phyloP scores from a whole-genome alignment of 2,888 invertebrate species.

The Athetis lepigone region DNA sequence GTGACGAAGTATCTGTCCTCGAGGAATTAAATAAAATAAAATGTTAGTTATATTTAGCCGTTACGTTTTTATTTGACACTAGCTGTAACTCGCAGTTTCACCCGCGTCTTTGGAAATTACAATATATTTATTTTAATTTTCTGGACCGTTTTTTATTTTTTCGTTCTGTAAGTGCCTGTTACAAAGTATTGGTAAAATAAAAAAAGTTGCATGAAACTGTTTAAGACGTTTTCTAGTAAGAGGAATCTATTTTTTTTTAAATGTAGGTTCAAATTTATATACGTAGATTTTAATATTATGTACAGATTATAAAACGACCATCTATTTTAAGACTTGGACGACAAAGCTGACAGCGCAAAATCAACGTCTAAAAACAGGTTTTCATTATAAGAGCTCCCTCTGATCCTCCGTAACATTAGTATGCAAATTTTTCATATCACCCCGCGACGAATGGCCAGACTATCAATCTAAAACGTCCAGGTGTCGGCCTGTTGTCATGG shows the following conservation, averaged over 20 bases:
- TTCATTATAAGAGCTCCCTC: conserved; percentile 71
- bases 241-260: no score
- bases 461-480: conserved; percentile 78
- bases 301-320: conserved; percentile 3
- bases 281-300: no score
- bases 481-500: conserved; percentile 78
- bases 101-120: no score
- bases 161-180: no score
- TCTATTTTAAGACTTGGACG: conserved; percentile 4
- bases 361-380: conserved; percentile 65
- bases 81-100: no score
- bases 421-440: conserved; percentile 84
- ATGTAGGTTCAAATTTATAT: no score
- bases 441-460: conserved; percentile 71
- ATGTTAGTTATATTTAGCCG: not conserved
- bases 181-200: no score
- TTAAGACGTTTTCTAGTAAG: no score
- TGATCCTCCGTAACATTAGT: conserved; percentile 76
- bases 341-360: conserved; percentile 14
- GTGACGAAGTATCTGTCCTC: not conserved
- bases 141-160: no score
- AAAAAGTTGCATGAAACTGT: no score
- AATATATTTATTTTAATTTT: no score
- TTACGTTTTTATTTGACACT: not conserved
- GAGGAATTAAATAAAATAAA: not conserved